Evolutionary conservation across 2,113 vertebrate genomes (phyloP).

Genomic region (Naja naja): DNA sequence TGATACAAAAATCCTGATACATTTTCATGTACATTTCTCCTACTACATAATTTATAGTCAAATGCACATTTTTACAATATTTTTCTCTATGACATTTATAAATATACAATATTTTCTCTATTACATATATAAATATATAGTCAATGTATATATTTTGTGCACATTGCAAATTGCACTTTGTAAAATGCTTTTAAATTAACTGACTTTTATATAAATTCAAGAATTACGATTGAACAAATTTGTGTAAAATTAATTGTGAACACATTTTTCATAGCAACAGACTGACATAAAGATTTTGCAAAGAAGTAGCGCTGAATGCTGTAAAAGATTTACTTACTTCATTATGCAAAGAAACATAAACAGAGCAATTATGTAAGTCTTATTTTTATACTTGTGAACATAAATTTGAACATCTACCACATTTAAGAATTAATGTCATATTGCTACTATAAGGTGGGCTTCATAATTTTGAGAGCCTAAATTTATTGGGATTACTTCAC

Average conservation of each 20-base stretch:
- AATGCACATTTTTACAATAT: background rate
- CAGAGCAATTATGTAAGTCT: background rate
- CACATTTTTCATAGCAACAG: background rate
- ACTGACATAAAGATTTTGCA: background rate
- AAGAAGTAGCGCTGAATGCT: background rate
- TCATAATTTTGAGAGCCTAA: background rate
- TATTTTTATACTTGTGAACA: background rate
- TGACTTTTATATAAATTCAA: background rate
- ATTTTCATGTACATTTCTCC: background rate
- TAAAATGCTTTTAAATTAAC: background rate
- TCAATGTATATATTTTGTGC: background rate
- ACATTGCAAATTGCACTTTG: background rate
- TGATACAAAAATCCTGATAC: background rate
- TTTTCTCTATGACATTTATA: background rate
- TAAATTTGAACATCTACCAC: conserved; percentile 35
- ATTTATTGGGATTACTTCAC: conserved; percentile 34
- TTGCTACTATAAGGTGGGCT: background rate
- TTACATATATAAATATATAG: background rate
- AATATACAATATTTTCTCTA: background rate
- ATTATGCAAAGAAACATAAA: background rate
- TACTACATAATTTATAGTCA: background rate
- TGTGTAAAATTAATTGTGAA: background rate
- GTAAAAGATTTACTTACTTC: background rate
- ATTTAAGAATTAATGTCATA: conserved; percentile 25
- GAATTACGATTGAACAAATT: background rate